These are phyloP conservation scores for Lipophrys pholis DNA, from an alignment of 2,113 vertebrate species.

Conservation along the genomic window DNA sequence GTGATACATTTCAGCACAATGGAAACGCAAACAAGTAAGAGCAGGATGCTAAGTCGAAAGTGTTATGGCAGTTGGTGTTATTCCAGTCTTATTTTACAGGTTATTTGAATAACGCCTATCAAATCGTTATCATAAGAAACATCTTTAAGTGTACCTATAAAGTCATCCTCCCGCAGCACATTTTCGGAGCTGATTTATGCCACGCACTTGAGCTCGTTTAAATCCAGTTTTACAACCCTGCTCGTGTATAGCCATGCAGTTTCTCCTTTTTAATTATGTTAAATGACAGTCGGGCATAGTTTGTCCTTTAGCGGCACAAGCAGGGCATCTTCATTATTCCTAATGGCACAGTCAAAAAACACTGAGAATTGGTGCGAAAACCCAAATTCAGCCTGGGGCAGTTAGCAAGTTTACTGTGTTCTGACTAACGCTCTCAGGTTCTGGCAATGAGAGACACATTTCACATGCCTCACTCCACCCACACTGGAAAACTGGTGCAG, in stretches of 20 bases:
- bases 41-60: conserved; percentile 35
- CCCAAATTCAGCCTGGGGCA: conserved; percentile 12
- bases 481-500: conserved; percentile 17
- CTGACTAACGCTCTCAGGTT: conserved; percentile 13
- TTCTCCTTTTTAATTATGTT: conserved; percentile 51
- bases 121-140: conserved; percentile 43
- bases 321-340: conserved; percentile 42
- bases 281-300: conserved; percentile 52
- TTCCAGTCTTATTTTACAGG: conserved; percentile 47
- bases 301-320: conserved; percentile 34
- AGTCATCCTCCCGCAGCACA: conserved; percentile 5
- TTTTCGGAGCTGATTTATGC: conserved; percentile 43
- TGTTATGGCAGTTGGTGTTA: conserved; percentile 56
- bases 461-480: conserved; percentile 10
- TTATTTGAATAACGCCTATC: conserved; percentile 33
- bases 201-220: conserved; percentile 19
- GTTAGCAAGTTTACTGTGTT: conserved; percentile 18
- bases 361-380: conserved; percentile 17
- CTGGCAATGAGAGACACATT: conserved; percentile 14
- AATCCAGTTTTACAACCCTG: conserved; percentile 52
- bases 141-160: conserved; percentile 21
- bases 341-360: conserved; percentile 10
- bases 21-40: conserved; percentile 60
- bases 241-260: conserved; percentile 12
- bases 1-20: conserved; percentile 47